These are phyloP conservation scores for Corythoichthys haematopterus DNA, from an alignment of 2,113 vertebrate species.

Conservation along the genomic window DNA sequence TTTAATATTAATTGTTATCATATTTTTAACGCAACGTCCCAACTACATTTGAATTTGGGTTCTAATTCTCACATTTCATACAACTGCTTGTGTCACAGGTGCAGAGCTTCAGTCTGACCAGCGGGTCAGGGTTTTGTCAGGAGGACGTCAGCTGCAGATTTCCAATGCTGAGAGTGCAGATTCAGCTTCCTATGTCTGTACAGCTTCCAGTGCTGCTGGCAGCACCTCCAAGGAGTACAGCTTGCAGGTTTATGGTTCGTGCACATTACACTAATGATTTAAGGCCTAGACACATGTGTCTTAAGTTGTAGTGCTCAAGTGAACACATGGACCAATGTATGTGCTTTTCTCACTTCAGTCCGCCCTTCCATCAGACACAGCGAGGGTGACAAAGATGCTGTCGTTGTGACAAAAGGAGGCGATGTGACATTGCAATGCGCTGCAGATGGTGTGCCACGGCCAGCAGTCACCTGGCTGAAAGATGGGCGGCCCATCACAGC, in stretches of 20 bases:
- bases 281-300: not conserved
- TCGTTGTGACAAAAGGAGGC: conserved; percentile 73
- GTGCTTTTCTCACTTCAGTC: conserved; percentile 65
- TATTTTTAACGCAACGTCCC: too few relatives aligned
- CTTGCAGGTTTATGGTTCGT: conserved; percentile 86
- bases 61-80: not conserved
- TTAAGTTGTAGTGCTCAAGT: not conserved
- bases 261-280: too few relatives aligned
- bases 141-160: conserved; percentile 89
- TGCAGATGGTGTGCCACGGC: conserved; percentile 79
- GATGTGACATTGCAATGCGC: conserved; percentile 80
- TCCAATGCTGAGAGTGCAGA: conserved; percentile 77
- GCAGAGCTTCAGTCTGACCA: conserved; percentile 69
- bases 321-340: not conserved
- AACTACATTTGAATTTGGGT: not conserved
- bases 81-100: conserved; percentile 60
- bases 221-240: conserved; percentile 79
- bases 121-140: conserved; percentile 79
- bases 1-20: too few relatives aligned
- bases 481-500: conserved; percentile 76
- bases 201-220: conserved; percentile 83
- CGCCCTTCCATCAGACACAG: conserved; percentile 78
- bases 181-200: conserved; percentile 80
- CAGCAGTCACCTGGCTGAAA: conserved; percentile 84
- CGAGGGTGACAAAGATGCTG: conserved; percentile 52